These are phyloP conservation scores for Vipera latastei DNA, from an alignment of 2,797 vertebrate species.

Conservation along the genomic window DNA sequence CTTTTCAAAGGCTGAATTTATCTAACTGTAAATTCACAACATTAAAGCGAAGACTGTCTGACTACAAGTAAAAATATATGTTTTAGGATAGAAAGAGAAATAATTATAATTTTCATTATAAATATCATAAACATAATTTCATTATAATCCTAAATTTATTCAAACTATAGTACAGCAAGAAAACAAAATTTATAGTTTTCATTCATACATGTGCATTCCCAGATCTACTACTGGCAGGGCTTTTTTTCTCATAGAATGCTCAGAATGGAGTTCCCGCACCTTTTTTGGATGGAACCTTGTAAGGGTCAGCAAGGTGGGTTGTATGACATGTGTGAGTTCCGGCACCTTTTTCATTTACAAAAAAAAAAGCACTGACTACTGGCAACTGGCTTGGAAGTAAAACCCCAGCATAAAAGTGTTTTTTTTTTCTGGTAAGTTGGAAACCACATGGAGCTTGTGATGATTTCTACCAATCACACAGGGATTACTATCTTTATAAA, in stretches of 20 bases:
- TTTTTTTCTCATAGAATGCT: too few relatives aligned
- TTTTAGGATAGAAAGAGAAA: background rate
- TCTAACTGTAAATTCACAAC: background rate
- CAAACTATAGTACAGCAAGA: background rate
- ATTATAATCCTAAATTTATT: background rate
- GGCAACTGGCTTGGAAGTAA: background rate
- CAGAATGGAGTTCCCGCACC: too few relatives aligned
- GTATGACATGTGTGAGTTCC: too few relatives aligned
- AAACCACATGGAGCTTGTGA: background rate
- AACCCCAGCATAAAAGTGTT: background rate
- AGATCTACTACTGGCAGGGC: background rate
- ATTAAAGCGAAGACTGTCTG: background rate
- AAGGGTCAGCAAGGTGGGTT: too few relatives aligned
- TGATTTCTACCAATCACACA: background rate
- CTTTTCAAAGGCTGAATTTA: too few relatives aligned
- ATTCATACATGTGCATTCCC: background rate
- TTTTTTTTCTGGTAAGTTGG: background rate
- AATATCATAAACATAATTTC: background rate
- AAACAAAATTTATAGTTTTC: background rate
- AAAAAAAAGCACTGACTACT: background rate
- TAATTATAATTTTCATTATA: background rate
- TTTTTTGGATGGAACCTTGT: too few relatives aligned
- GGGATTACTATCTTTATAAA: background rate
- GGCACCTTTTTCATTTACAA: too few relatives aligned
- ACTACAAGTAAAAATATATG: background rate